Evolutionary conservation across 2,888 invertebrate genomes (phyloP).

Genomic region (Pherbina coryleti): DNA sequence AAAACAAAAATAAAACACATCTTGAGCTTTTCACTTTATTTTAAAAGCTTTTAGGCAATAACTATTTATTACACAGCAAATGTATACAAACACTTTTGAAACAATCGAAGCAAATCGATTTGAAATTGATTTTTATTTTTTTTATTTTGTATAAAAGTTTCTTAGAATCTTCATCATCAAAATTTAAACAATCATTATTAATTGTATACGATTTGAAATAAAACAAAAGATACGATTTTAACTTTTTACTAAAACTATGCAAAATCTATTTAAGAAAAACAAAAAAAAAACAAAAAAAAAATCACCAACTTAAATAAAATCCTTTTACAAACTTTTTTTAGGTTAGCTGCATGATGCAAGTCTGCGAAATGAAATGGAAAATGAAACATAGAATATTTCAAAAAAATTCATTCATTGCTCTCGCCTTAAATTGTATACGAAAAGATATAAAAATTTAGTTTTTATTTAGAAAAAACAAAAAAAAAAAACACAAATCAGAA

Average conservation of each 20-base stretch:
- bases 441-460: constrained; percentile 18
- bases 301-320: background rate
- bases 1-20: constrained; percentile 1
- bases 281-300: background rate
- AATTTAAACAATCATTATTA: constrained; percentile 42
- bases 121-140: background rate
- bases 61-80: constrained; percentile 17
- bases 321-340: constrained; percentile 9
- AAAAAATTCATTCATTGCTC: constrained; percentile 20
- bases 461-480: background rate
- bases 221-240: constrained; percentile 43
- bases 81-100: background rate
- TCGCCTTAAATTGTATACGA: constrained; percentile 39
- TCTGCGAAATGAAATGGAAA: background rate
- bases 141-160: too few relatives aligned
- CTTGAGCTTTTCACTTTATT: background rate
- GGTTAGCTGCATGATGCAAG: constrained; percentile 20
- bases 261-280: constrained; percentile 39
- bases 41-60: constrained; percentile 40
- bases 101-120: background rate
- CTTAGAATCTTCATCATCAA: background rate
- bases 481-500: background rate
- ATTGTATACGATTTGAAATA: constrained; percentile 49
- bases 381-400: background rate
- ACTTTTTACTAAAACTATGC: constrained; percentile 48